These are phyloP conservation scores for Penelope pileata DNA, from an alignment of 2,113 vertebrate genomes.

Conservation along the genomic window DNA sequence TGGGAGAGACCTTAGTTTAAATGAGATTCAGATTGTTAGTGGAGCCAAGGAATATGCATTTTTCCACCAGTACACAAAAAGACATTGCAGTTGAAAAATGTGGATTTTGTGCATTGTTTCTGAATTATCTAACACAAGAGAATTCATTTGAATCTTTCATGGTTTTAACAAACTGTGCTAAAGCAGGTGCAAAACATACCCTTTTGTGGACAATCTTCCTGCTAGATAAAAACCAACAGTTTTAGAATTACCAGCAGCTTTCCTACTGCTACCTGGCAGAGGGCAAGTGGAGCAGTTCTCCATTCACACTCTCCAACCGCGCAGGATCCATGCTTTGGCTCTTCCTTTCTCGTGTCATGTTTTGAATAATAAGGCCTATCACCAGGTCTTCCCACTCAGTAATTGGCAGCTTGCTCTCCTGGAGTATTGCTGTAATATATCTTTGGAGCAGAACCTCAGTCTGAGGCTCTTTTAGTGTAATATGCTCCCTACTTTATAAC, in stretches of 20 bases:
- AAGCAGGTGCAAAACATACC: neutral
- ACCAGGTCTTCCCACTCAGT: neutral
- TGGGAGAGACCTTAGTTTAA: neutral
- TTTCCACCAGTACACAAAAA: neutral
- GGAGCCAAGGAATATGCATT: neutral
- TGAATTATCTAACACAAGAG: neutral
- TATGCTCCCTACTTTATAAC: neutral
- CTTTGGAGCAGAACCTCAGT: neutral
- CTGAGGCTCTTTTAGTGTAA: neutral
- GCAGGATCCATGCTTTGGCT: neutral
- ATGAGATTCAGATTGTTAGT: neutral
- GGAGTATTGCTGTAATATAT: neutral
- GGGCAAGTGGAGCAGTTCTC: neutral
- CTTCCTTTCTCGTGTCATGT: neutral
- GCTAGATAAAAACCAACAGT: neutral
- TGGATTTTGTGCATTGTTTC: neutral
- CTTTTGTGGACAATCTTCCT: neutral
- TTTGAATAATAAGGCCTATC: neutral
- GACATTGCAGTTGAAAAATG: neutral
- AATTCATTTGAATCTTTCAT: neutral
- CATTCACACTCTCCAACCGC: neutral
- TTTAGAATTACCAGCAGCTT: neutral
- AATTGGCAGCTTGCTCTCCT: slow-evolving; percentile 6
- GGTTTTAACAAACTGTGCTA: neutral
- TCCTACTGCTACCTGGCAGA: neutral